Conservation (phyloP, 2,797 vertebrate genomes). For the Oophaga sylvatica region DNA sequence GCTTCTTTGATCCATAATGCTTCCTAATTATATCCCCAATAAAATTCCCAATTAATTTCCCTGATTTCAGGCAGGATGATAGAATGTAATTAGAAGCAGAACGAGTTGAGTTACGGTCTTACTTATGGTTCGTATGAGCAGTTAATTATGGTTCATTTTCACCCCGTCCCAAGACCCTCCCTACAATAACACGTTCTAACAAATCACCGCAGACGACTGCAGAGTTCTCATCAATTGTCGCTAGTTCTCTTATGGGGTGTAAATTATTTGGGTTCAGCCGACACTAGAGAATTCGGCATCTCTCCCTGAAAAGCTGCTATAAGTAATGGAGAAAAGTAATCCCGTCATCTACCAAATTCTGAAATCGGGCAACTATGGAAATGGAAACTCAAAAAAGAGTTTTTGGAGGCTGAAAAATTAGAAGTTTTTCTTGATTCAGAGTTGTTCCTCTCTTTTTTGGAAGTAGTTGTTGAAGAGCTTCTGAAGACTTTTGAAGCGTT, state of each 20-base stretch:
- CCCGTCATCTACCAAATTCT: too few species aligned
- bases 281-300: background rate
- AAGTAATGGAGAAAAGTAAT: background rate
- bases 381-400: too few species aligned
- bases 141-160: slow-evolving; percentile 53
- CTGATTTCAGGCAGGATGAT: slow-evolving; percentile 54
- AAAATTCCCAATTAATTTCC: slow-evolving; percentile 61
- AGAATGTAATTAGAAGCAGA: slow-evolving; percentile 56
- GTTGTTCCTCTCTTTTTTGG: too few species aligned
- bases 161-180: slow-evolving; percentile 14
- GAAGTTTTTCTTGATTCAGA: too few species aligned
- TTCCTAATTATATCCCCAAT: slow-evolving; percentile 61
- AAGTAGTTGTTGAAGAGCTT: too few species aligned
- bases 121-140: slow-evolving; percentile 58
- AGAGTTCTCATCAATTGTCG: background rate
- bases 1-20: slow-evolving; percentile 56
- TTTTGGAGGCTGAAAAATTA: too few species aligned
- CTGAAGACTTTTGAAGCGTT: too few species aligned
- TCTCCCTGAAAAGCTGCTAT: background rate
- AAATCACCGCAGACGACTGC: background rate
- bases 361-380: too few species aligned
- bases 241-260: background rate
- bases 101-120: slow-evolving; percentile 56
- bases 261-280: background rate
- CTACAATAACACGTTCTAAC: slow-evolving; percentile 33